Evolutionary conservation across 2,888 invertebrate genomes (phyloP), one percentile per base, ranked within the genome.

Genomic region (Abscondita cerata): DNA sequence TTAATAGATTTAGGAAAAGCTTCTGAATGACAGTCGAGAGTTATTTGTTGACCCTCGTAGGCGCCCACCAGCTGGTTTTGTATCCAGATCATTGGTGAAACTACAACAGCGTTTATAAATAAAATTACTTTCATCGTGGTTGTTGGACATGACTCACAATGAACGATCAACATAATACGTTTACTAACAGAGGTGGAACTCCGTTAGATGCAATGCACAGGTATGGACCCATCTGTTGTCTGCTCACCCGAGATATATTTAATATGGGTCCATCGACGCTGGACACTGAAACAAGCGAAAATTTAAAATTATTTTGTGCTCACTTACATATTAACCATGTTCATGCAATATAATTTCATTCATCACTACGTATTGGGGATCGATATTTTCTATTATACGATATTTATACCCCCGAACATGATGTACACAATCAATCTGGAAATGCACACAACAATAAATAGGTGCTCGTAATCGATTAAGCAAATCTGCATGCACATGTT

Each of bases 181-280:
- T 94, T 94, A 86, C 93, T 93, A 70, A 93, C 91, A 40, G 92
- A 90, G 1, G 93, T 8, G 93, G 93, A 11, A 91, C 89, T 6
- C 91, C 91, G 73, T 92, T 92, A 41, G 90, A 89, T 1, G 91
- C 91, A 66, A 91, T 91, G 78, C 91, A 91, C 40, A 91, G 81
- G 76, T 91, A 91, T 36, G 90, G 88, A 1, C 91, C 91, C 84
- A 92, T 92, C 77, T 91, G 89, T 62, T 89, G 87, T 59, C 91
- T 82, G 69, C 86, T 89, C 54, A 91, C 89, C 48, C 87, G 83
- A 59, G 86, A 87, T 73, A 90, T 85, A 72, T 89, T 86, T 75
- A 90, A 81, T 66, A 87, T 85, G 4, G 88, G 83, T 0, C 89
- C 89, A 70, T 90, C 89, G 44, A 88, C 81, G 68, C 85, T 88